phyloP scores from a whole-genome alignment of 2,797 vertebrate genomes.

The Rhinophrynus dorsalis region DNA sequence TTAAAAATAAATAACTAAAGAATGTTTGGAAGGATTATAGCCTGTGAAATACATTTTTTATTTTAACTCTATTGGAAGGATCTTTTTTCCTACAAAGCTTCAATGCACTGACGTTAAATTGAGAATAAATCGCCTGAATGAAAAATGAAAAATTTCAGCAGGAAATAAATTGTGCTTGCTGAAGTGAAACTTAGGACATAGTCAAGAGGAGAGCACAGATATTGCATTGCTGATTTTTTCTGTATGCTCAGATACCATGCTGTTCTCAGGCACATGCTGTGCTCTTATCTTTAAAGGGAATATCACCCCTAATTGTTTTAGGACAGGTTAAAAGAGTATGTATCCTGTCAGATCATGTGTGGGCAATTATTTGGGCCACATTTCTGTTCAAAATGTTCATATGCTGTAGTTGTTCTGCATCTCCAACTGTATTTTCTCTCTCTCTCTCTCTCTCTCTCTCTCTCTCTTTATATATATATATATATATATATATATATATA shows the following conservation, averaged over 20 bases:
- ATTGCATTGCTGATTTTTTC: not conserved
- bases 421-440: too few species aligned
- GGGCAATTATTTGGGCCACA: too few species aligned
- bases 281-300: not conserved
- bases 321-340: too few species aligned
- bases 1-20: not conserved
- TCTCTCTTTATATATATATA: too few species aligned
- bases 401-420: too few species aligned
- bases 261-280: not conserved
- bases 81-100: slow-evolving; percentile 3
- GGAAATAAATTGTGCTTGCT: slow-evolving; percentile 30
- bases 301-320: too few species aligned
- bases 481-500: too few species aligned
- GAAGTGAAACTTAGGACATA: slow-evolving; percentile 21
- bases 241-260: not conserved
- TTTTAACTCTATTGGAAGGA: not conserved
- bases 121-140: not conserved
- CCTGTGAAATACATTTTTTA: not conserved
- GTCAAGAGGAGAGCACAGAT: not conserved
- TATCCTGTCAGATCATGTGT: too few species aligned
- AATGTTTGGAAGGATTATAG: not conserved
- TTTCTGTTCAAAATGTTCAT: too few species aligned
- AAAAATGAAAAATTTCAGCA: slow-evolving; percentile 17
- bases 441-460: too few species aligned
- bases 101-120: slow-evolving; percentile 5